Evolutionary conservation across 2,113 vertebrate species (phyloP), one percentile per base, ranked within the genome.

Genomic region (Leptodactylus fuscus): DNA sequence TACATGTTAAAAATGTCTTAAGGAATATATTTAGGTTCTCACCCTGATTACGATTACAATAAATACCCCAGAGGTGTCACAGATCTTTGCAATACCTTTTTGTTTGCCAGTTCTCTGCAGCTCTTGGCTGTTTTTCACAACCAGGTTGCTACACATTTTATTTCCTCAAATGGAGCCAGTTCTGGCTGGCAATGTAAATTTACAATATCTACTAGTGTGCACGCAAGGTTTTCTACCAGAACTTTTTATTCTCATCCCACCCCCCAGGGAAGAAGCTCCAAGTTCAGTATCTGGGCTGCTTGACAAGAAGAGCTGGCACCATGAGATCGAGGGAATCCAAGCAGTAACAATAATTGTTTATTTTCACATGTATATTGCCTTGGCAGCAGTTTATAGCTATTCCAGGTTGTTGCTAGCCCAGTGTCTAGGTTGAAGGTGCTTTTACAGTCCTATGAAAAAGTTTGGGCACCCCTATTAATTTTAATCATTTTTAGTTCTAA

Each of bases 101-200:
- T 20, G 55, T 24, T 11, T 81, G 78, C 73, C 79, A 82, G 53
- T 71, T 87, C 44, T 82, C 67, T 53, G 34, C 36, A 49, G 69
- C 38, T 76, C 38, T 76, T 65, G 83, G 71, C 71, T 48, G 0
- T 22, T 36, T 69, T 85, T 44, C 29, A 49, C n/a, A 82, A 49
- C 83, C 74, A 77, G 73, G 74, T 85, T 69, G 38, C 38, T 84
- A 65, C 38, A 85, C 46, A 85, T 85, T 83, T 75, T 85, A 77
- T 77, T 69, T 85, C 83, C 83, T 78, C 60, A 36, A 74, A 34
- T 27, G 29, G 41, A 77, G 58, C 82, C 41, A 85, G 73, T 62
- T 70, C 74, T 65, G 74, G 58, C 74, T 85, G 46, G 74, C 10
- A 85, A 65, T 51, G n/a, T 78, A 32, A n/a, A 16, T 20, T 78